Evolutionary conservation across 2,888 invertebrate species (phyloP).

Genomic region (Lasiommata megera): DNA sequence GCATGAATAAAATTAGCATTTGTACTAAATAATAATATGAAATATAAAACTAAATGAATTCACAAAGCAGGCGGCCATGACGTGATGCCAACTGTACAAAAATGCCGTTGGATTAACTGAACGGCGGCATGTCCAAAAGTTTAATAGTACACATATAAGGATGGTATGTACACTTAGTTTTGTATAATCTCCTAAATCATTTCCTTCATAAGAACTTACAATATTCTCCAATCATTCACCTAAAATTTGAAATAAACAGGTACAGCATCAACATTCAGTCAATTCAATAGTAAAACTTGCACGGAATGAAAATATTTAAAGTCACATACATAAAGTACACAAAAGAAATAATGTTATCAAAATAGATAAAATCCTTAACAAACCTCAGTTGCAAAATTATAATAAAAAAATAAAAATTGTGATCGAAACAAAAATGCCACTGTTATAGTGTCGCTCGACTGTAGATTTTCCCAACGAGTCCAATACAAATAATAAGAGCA

Average conservation of each 20-base stretch:
- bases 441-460: conserved; percentile 50
- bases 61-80: conserved; percentile 37
- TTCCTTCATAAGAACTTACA: conserved; percentile 38
- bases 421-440: conserved; percentile 63
- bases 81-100: conserved; percentile 53
- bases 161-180: conserved; percentile 26
- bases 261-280: conserved; percentile 71
- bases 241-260: conserved; percentile 49
- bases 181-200: conserved; percentile 35
- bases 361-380: conserved; percentile 58
- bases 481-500: conserved; percentile 58
- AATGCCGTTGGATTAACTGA: conserved; percentile 9
- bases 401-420: conserved; percentile 67
- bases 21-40: conserved; percentile 42
- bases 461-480: conserved; percentile 72
- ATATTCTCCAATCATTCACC: conserved; percentile 46
- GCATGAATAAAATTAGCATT: conserved; percentile 47
- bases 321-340: conserved; percentile 75
- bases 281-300: conserved; percentile 55
- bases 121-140: conserved; percentile 10
- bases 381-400: conserved; percentile 61
- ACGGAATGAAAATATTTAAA: conserved; percentile 77
- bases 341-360: conserved; percentile 62
- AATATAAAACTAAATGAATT: conserved; percentile 33
- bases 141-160: not conserved